Evolutionary conservation across 1,140 invertebrate species (phyloP).

Genomic region (Drosophila kepulauana): DNA sequence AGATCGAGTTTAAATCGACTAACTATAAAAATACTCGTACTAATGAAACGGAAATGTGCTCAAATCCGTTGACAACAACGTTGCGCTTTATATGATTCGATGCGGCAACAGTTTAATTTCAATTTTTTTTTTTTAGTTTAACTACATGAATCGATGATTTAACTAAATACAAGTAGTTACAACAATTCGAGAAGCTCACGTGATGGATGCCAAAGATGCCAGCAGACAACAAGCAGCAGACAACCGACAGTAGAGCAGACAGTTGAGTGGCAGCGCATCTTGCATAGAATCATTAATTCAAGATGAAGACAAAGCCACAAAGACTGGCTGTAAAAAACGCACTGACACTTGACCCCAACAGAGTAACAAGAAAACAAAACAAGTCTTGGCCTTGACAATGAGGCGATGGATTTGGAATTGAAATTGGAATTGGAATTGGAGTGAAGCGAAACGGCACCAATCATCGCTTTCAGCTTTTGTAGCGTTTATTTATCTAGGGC

Average conservation of each 20-base stretch:
- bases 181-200: constrained; percentile 26
- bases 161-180: constrained; percentile 19
- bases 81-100: constrained; percentile 44
- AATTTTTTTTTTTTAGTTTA: not conserved
- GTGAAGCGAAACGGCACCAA: constrained; percentile 41
- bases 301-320: constrained; percentile 50
- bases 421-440: constrained; percentile 17
- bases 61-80: constrained; percentile 42
- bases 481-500: constrained; percentile 74
- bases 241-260: constrained; percentile 5
- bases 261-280: constrained; percentile 19
- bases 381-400: constrained; percentile 76
- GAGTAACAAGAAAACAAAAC: constrained; percentile 59
- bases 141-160: constrained; percentile 25
- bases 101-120: constrained; percentile 51
- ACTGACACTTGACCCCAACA: constrained; percentile 79
- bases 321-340: constrained; percentile 46
- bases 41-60: constrained; percentile 66
- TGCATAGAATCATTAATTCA: constrained; percentile 71
- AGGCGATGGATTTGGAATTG: constrained; percentile 38
- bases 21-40: constrained; percentile 24
- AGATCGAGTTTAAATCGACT: constrained; percentile 34
- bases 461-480: constrained; percentile 37
- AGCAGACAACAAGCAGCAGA: constrained; percentile 1
- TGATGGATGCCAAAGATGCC: constrained; percentile 34